phyloP scores from a whole-genome alignment of 2,113 vertebrate species.

The Tachuris rubrigastra region DNA sequence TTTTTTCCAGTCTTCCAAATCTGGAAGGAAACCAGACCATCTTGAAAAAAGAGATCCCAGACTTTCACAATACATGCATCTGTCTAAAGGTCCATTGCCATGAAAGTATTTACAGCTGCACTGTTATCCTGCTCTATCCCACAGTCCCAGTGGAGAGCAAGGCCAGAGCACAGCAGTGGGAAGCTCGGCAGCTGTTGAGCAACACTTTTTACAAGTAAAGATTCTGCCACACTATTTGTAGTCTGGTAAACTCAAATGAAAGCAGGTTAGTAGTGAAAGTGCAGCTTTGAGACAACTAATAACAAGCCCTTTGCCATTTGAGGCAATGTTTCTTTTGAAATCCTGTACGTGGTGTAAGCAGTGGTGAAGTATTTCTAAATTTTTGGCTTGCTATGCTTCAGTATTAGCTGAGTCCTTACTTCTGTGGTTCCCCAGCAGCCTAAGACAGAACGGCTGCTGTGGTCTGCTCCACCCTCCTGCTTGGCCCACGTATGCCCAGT shows the following conservation, averaged over 20 bases:
- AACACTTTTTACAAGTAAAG: background rate
- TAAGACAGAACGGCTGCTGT: background rate
- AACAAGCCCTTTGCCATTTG: background rate
- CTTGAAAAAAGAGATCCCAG: constrained; percentile 13
- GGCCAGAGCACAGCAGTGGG: background rate
- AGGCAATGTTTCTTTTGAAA: background rate
- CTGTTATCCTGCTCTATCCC: background rate
- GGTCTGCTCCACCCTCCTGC: background rate
- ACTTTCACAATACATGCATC: background rate
- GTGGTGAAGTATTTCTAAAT: background rate
- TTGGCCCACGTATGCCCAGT: background rate
- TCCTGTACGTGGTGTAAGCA: background rate
- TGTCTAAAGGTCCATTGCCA: background rate
- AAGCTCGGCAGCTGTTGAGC: background rate
- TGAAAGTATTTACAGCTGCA: constrained; percentile 11
- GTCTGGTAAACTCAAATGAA: background rate
- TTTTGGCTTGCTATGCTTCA: background rate
- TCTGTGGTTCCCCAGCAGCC: background rate
- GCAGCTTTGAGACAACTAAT: background rate
- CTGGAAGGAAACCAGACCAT: constrained; percentile 8
- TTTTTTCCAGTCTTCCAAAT: background rate
- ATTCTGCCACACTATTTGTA: background rate
- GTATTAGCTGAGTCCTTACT: background rate
- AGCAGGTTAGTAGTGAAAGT: background rate
- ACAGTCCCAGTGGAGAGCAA: background rate